Percentiles rank a stretch among this genome's conserved stretches.
Conservation (phyloP, 2,888 invertebrate species). For the Hymenopus coronatus region DNA sequence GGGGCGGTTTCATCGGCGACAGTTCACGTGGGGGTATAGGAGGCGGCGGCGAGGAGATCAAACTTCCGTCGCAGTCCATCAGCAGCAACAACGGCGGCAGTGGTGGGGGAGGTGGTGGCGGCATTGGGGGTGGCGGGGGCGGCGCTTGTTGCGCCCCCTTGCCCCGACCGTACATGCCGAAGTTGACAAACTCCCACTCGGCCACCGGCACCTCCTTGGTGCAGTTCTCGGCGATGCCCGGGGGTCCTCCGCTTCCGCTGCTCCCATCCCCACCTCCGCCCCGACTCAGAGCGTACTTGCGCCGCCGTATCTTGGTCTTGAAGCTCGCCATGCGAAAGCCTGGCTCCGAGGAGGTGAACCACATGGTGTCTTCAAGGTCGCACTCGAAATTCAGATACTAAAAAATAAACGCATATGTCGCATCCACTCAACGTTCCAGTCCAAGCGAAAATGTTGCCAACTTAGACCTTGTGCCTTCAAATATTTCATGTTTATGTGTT, state of each 20-base stretch:
- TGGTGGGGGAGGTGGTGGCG: slow-evolving; percentile 15
- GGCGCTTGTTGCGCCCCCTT: background rate
- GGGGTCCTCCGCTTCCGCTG: slow-evolving; percentile 43
- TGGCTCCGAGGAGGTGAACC: slow-evolving; percentile 44
- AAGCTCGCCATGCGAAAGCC: slow-evolving; percentile 46
- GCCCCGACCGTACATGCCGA: slow-evolving; percentile 40
- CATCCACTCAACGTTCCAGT: no score
- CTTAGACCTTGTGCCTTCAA: background rate
- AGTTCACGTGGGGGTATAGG: slow-evolving; percentile 8
- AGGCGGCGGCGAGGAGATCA: background rate
- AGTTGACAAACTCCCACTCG: slow-evolving; percentile 46
- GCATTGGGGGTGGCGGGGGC: background rate
- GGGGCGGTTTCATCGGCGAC: slow-evolving; percentile 22
- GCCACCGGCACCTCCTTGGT: slow-evolving; percentile 40
- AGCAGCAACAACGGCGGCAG: slow-evolving; percentile 8
- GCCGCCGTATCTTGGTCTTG: slow-evolving; percentile 44
- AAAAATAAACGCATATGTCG: background rate
- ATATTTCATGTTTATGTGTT: no score
- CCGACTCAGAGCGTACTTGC: slow-evolving; percentile 42
- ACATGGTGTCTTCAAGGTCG: slow-evolving; percentile 37
- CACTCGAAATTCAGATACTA: background rate
- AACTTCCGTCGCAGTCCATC: slow-evolving; percentile 31
- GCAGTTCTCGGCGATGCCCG: slow-evolving; percentile 45
- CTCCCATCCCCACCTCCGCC: slow-evolving; percentile 44
- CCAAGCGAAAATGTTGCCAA: background rate